A percentile compares a stretch with the other conserved stretches of the same genome.
These are phyloP conservation scores for Dryocosmus kuriphilus DNA, from an alignment of 2,888 invertebrate genomes.

Conservation along the genomic window DNA sequence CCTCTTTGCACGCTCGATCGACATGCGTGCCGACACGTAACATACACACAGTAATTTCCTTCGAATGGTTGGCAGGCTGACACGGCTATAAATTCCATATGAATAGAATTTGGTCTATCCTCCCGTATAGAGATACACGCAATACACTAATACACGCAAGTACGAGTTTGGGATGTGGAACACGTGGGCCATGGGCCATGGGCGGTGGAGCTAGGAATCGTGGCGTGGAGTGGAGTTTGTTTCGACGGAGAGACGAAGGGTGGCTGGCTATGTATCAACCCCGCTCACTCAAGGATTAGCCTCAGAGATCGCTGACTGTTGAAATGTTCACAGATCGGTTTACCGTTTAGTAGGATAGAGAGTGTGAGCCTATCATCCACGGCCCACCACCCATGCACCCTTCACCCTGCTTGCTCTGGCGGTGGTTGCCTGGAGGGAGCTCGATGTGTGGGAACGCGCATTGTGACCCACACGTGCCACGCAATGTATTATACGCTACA, in stretches of 20 bases:
- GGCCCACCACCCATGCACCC: conserved; percentile 52
- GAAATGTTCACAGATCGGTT: conserved; percentile 78
- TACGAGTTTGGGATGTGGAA: conserved; percentile 15
- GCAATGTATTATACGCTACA: conserved; percentile 77
- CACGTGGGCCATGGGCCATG: conserved; percentile 47
- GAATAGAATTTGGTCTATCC: conserved; percentile 54
- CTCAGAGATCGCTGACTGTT: conserved; percentile 76
- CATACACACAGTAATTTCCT: conserved; percentile 50
- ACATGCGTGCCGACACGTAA: conserved; percentile 51
- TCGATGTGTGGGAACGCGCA: conserved; percentile 79
- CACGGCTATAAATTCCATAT: conserved; percentile 51
- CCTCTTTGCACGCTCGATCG: conserved; percentile 51
- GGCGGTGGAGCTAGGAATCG: too few relatives aligned
- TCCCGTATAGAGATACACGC: conserved; percentile 50
- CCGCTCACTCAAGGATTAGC: conserved; percentile 74
- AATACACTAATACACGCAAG: conserved; percentile 4
- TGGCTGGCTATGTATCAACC: conserved; percentile 71
- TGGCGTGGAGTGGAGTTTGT: conserved; percentile 48
- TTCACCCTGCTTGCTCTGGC: conserved; percentile 56
- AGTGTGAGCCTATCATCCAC: conserved; percentile 70
- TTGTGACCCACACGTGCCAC: conserved; percentile 81
- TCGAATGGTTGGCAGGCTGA: conserved; percentile 39
- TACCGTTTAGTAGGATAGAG: conserved; percentile 76
- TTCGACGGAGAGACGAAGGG: conserved; percentile 55
- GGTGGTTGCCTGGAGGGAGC: conserved; percentile 54